Evolutionary conservation across 2,888 invertebrate genomes (phyloP).

Genomic region (Dynastes grantii): DNA sequence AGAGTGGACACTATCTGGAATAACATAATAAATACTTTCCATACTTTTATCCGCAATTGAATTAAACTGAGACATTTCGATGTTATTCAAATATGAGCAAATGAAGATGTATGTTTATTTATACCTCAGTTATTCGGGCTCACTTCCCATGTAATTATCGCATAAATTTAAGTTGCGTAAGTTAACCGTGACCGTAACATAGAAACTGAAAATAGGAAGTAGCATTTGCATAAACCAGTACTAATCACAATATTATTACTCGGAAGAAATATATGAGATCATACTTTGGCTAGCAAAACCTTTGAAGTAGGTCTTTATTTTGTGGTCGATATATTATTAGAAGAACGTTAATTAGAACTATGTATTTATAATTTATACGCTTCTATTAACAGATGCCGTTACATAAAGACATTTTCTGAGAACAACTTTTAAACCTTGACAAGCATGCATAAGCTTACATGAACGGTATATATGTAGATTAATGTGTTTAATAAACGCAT

Average conservation of each 20-base stretch:
- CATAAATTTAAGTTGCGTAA: conserved; percentile 11
- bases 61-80: too few species aligned
- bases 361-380: background rate
- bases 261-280: conserved; percentile 23
- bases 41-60: too few species aligned
- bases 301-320: background rate
- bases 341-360: background rate
- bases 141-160: conserved; percentile 14
- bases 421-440: background rate
- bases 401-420: background rate
- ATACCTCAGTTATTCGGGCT: background rate
- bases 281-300: background rate
- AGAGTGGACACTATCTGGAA: too few species aligned
- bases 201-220: conserved; percentile 31
- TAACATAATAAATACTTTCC: too few species aligned
- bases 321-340: background rate
- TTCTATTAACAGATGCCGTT: too few species aligned
- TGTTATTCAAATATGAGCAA: background rate
- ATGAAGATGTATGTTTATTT: background rate
- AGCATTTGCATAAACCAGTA: conserved; percentile 13
- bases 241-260: conserved; percentile 2
- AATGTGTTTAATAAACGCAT: background rate
- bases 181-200: conserved; percentile 33
- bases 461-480: too few species aligned
- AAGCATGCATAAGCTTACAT: background rate